Conservation (phyloP, 2,888 invertebrate species). For the Epiperipatus broadwayi region DNA sequence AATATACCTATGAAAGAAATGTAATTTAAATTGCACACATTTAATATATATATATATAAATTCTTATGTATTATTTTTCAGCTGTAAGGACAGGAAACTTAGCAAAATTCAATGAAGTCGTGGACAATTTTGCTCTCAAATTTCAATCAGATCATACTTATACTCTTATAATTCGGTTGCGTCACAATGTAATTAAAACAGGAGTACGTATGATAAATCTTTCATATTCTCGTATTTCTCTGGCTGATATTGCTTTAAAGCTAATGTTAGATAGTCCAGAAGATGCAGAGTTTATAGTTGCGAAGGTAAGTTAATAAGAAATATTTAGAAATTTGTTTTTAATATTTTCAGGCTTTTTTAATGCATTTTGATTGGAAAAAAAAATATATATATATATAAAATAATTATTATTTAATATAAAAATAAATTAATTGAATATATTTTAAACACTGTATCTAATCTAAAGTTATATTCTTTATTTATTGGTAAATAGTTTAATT, state of each 20-base stretch:
- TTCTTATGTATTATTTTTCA: conserved; percentile 20
- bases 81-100: conserved; percentile 80
- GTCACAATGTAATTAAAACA: conserved; percentile 98
- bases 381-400: too few relatives aligned
- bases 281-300: conserved; percentile 97
- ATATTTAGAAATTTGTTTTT: conserved; percentile 9
- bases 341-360: conserved; percentile 35
- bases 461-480: too few relatives aligned
- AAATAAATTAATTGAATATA: too few relatives aligned
- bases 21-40: background rate
- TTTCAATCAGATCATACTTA: conserved; percentile 88
- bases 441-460: too few relatives aligned
- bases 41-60: conserved; percentile 17
- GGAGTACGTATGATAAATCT: conserved; percentile 86
- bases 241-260: conserved; percentile 82
- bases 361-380: too few relatives aligned
- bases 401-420: too few relatives aligned
- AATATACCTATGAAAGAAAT: too few relatives aligned
- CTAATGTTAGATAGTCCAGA: conserved; percentile 80
- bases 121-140: conserved; percentile 71
- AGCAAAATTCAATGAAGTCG: conserved; percentile 74
- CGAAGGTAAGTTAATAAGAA: conserved; percentile 40
- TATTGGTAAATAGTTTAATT: too few relatives aligned
- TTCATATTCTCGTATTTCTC: conserved; percentile 87
- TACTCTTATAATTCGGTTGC: conserved; percentile 75